Percentiles rank a stretch among this genome's conserved stretches.
Conservation (phyloP, 2,113 vertebrate genomes). For the Pagrus major region DNA sequence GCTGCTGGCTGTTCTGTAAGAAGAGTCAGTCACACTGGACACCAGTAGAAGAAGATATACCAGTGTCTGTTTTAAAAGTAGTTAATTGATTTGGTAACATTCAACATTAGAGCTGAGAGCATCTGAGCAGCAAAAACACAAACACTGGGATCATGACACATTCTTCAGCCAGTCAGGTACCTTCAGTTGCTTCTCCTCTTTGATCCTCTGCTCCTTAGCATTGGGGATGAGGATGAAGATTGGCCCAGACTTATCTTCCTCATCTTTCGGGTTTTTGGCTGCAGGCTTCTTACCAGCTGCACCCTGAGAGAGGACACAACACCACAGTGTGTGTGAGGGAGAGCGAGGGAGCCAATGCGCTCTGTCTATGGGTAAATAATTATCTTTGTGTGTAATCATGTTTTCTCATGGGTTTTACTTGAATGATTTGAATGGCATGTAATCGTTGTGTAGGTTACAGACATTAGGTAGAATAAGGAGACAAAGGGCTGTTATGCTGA, state of each 20-base stretch:
- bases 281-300: conserved; percentile 90
- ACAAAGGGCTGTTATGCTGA: background rate
- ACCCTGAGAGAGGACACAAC: conserved; percentile 75
- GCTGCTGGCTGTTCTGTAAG: no score
- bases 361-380: background rate
- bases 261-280: conserved; percentile 91
- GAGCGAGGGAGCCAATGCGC: background rate
- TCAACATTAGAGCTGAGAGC: no score
- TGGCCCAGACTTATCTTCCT: conserved; percentile 94
- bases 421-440: background rate
- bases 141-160: background rate
- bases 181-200: conserved; percentile 96
- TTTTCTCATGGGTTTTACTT: background rate
- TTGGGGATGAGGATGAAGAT: conserved; percentile 93
- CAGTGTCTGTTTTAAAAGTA: background rate
- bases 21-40: background rate
- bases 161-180: conserved; percentile 65
- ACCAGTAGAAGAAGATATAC: background rate
- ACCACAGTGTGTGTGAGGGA: background rate
- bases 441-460: background rate
- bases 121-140: no score
- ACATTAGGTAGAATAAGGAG: conserved; percentile 15
- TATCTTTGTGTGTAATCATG: background rate
- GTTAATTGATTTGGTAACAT: background rate
- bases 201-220: conserved; percentile 96